Base-by-base conservation (phyloP, 1,140 invertebrate species). In the Neodiprion virginianus region DNA sequence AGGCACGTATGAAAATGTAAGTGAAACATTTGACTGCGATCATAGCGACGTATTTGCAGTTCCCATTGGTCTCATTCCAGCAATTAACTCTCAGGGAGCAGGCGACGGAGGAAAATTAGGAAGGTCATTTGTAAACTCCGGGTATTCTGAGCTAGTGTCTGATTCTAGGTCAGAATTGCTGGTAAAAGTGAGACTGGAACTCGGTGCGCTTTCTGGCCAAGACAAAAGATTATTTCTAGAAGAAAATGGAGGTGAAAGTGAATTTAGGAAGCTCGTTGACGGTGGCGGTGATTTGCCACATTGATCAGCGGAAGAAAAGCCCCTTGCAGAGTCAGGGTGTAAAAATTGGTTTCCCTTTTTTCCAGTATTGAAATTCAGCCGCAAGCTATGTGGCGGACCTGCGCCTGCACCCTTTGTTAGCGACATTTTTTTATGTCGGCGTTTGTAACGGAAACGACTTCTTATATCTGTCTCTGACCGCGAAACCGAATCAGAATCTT, bases 401-500 rank as follows among this genome's bases (percentile, higher is more conserved):
- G 11, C 53, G 8, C 11, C 53, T 14, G 28, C 28, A 40, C 28
- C 28, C 28, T 40, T 40, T 2, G 28, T 40, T 40, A 40, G 2
- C 28, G 53, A 12, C 47, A 86, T 76, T 50, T 81, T 81, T 72
- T 83, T 87, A 61, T 86, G 84, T 0, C 85, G 81, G 0, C 84
- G 79, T 12, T 82, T 85, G 11, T 84, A 82, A 28, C 84, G 79
- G 9, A 88, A 74, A 14, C 86, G 80, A 8, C 81, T 83, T 9
- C 88, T 71, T 10, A 88, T 88, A 23, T 89, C 86, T 0, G 86
- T 88, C 47, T 89, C 87, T 7, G 88, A 89, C 28, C 88, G 86
- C 0, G 86, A 88, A 23, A 89, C 80, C 0, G 88, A 88, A 23
- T 89, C 88, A 0, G 87, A 88, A 48, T 89, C 88, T 11, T 89